These are phyloP conservation scores for Amphipoea lucens DNA, from an alignment of 2,888 invertebrate species.

Conservation along the genomic window DNA sequence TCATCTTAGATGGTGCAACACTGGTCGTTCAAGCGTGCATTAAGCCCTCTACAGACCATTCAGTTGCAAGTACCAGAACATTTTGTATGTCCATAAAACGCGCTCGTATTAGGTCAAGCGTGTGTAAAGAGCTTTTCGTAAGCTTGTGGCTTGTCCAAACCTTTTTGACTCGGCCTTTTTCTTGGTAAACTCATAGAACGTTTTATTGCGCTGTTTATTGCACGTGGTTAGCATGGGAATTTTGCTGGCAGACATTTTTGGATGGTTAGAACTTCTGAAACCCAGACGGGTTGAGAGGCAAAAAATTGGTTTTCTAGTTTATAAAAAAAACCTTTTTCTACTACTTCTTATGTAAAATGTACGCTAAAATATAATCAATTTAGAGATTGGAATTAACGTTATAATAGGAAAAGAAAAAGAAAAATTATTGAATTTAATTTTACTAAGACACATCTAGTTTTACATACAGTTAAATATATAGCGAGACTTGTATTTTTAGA, in stretches of 20 bases:
- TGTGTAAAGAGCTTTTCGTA: slow-evolving; percentile 55
- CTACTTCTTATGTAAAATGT: neutral
- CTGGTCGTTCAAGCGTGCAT: slow-evolving; percentile 31
- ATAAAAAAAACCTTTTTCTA: neutral
- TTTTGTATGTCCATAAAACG: slow-evolving; percentile 55
- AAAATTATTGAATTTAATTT: neutral
- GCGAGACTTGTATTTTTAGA: neutral
- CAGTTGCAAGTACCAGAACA: slow-evolving; percentile 46
- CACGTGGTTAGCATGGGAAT: neutral
- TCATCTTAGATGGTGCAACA: slow-evolving; percentile 44
- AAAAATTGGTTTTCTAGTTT: neutral
- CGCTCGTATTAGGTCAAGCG: slow-evolving; percentile 59
- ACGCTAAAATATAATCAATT: neutral
- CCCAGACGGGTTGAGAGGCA: neutral
- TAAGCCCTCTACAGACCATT: slow-evolving; percentile 53
- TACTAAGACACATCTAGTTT: too few species aligned
- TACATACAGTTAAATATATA: too few species aligned
- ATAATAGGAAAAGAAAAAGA: neutral
- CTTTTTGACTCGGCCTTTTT: slow-evolving; percentile 40
- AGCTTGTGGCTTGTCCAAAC: slow-evolving; percentile 30
- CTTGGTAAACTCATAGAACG: slow-evolving; percentile 27
- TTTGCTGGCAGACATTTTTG: slow-evolving; percentile 14
- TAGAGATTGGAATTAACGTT: too few species aligned
- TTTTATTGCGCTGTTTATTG: slow-evolving; percentile 36
- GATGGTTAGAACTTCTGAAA: neutral